These are phyloP conservation scores for Drosophila paulistorum DNA, from an alignment of 1,140 invertebrate species.

Conservation along the genomic window DNA sequence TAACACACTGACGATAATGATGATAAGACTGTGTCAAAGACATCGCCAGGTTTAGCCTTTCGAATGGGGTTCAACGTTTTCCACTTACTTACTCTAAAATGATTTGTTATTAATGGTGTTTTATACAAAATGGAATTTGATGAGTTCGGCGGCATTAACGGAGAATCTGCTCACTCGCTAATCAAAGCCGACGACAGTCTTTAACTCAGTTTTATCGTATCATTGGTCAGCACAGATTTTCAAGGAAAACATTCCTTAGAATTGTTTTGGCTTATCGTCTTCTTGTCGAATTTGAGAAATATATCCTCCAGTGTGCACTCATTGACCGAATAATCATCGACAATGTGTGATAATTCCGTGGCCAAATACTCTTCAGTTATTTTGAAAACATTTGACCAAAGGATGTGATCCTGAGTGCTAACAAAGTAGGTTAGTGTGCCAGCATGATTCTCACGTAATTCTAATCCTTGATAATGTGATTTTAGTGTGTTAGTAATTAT, in stretches of 20 bases:
- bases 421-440: constrained; percentile 76
- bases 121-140: constrained; percentile 18
- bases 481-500: constrained; percentile 58
- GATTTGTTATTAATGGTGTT: neutral
- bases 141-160: neutral
- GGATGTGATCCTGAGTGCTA: constrained; percentile 53
- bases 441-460: constrained; percentile 71
- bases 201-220: constrained; percentile 25
- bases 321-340: constrained; percentile 79
- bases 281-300: constrained; percentile 73
- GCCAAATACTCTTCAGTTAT: constrained; percentile 47
- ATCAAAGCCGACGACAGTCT: constrained; percentile 12
- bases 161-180: neutral
- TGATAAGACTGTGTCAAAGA: constrained; percentile 3
- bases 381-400: constrained; percentile 75
- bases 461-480: constrained; percentile 43
- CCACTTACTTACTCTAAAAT: neutral
- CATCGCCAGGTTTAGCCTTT: neutral
- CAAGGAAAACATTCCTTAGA: constrained; percentile 19
- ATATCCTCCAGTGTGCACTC: constrained; percentile 82
- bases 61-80: neutral
- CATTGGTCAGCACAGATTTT: constrained; percentile 8
- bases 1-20: neutral
- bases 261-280: constrained; percentile 22
- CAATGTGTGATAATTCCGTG: constrained; percentile 31